Evolutionary conservation across 2,888 invertebrate genomes (phyloP).

Genomic region (Nezara viridula): DNA sequence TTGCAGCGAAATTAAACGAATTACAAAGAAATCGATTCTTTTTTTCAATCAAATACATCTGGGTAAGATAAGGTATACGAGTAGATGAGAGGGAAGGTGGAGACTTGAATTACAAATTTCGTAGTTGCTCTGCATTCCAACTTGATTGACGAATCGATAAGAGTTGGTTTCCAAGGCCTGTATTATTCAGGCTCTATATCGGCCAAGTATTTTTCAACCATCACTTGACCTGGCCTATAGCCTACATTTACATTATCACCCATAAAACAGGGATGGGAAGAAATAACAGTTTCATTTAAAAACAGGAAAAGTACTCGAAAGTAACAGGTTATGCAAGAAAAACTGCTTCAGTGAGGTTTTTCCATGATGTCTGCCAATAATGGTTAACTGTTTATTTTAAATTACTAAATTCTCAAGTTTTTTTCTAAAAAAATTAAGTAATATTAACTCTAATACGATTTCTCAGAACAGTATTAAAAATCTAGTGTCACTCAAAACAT

Average conservation of each 20-base stretch:
- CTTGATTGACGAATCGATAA: conserved; percentile 23
- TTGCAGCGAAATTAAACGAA: no score
- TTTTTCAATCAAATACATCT: background rate
- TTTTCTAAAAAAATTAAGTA: no score
- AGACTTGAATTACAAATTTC: conserved; percentile 31
- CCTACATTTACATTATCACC: background rate
- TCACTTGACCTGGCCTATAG: background rate
- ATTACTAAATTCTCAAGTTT: no score
- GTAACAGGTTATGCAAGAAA: background rate
- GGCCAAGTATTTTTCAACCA: conserved; percentile 9
- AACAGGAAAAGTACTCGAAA: background rate
- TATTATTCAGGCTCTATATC: conserved; percentile 4
- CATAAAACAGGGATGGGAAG: background rate
- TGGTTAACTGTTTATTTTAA: no score
- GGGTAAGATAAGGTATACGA: background rate
- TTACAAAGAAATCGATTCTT: no score
- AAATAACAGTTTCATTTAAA: background rate
- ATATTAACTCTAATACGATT: no score
- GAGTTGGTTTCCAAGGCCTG: conserved; percentile 28
- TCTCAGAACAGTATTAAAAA: no score
- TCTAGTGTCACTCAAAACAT: no score
- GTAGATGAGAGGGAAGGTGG: background rate
- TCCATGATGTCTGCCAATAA: no score
- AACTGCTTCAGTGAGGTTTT: background rate
- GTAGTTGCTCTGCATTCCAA: conserved; percentile 28